Evolutionary conservation across 2,888 invertebrate genomes (phyloP), one percentile per base, ranked within the genome.

Genomic region (Leptura quadrifasciata): DNA sequence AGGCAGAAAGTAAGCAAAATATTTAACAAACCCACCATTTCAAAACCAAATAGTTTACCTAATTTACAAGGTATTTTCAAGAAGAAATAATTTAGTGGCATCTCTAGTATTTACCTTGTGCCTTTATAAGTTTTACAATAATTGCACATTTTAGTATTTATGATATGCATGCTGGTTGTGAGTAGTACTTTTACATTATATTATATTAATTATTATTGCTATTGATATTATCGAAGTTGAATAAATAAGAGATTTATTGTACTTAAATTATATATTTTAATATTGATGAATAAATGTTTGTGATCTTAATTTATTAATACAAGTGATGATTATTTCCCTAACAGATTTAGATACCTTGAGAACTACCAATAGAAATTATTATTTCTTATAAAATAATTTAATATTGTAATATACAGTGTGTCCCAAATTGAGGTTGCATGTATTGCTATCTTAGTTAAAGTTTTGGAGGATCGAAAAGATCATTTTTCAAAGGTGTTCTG

Each of bases 1-100:
- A 90, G 91, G 63, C 91, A 92, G 81, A 89, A 91, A 82, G 90
- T 93, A 83, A 91, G 91, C 76, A 93, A 92, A 83, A 92, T 93
- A 79, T 93, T 93, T 77, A 86, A 85, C 74, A 88, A 87, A 78
- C 87, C 88, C 78, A 90, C 89, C 20, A 86, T 88, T 72, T 80
- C 86, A n/a, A 88, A 88, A 80, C 86, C 87, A 58, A 85, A 86
- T 76, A 87, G 88, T 79, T 80, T 89, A 77, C 86, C 88, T 12
- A 89, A 89, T 83, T 82, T 90, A 52, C 90, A 89, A 83, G 88
- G 87, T 65, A 89, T 90, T 72, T 90, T 90, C 86, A 89, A 89
- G 80, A 90, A 90, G 80, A 90, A 90, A 82, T 90, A 85, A 85
- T 12, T 18, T 76, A 21, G 21, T 54, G 21, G 6, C 24, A 24